A percentile compares a stretch with the other conserved stretches of the same genome.
These are phyloP conservation scores for Myotis yumanensis DNA, from an alignment of 2,113 vertebrate genomes.

Conservation along the genomic window DNA sequence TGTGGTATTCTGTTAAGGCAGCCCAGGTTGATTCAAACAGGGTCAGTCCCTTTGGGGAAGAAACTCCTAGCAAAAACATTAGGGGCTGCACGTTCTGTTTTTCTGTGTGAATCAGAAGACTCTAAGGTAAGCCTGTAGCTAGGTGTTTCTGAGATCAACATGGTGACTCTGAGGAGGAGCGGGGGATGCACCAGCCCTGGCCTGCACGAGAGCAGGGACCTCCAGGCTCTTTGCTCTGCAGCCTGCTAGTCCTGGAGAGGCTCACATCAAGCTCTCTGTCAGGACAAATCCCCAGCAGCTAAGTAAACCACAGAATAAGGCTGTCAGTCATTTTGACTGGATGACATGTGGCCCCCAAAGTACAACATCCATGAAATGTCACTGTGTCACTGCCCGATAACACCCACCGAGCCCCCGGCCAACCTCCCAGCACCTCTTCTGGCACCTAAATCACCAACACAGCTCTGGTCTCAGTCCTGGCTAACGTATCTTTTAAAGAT, in stretches of 20 bases:
- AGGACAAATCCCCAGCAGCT: constrained; percentile 54
- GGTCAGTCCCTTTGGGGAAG: not conserved
- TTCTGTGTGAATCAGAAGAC: not conserved
- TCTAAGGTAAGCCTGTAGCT: not conserved
- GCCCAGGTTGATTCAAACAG: not conserved
- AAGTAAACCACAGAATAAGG: constrained; percentile 32
- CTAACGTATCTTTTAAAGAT: not conserved
- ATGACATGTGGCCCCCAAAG: constrained; percentile 46
- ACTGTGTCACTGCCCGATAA: constrained; percentile 2
- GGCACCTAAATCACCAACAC: not conserved
- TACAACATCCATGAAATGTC: constrained; percentile 49
- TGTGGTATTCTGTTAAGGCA: not conserved
- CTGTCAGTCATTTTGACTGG: constrained; percentile 69
- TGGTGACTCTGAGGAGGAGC: fast-evolving
- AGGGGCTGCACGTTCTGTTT: not conserved
- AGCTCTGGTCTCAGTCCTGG: not conserved
- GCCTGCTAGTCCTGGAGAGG: constrained; percentile 62
- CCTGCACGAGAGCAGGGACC: too few relatives aligned
- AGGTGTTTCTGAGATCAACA: not conserved
- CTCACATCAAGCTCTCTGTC: constrained; percentile 55
- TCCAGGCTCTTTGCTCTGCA: not conserved
- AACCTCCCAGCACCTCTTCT: not conserved
- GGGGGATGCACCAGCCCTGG: too few relatives aligned
- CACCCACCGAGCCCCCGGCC: not conserved
- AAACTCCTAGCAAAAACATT: not conserved